These are phyloP conservation scores for Poeciliopsis paucimaculata DNA, from an alignment of 2,797 vertebrate genomes.

Conservation along the genomic window DNA sequence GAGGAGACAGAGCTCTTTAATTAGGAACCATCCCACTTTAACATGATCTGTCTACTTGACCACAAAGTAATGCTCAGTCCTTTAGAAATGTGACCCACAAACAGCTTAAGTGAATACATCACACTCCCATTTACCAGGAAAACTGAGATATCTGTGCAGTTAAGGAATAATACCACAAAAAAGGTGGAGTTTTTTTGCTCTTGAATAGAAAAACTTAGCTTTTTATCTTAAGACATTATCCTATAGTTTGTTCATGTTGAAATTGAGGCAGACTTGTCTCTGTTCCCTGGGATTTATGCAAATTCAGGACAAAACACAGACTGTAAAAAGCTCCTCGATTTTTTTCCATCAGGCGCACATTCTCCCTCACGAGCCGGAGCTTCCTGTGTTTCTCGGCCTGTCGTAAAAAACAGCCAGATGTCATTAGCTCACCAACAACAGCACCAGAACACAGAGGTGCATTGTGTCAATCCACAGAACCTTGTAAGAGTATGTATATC, in stretches of 20 bases:
- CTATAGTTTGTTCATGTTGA: constrained; percentile 17
- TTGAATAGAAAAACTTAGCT: constrained; percentile 27
- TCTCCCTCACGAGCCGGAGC: constrained; percentile 39
- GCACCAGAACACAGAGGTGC: constrained; percentile 72
- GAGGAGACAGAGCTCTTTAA: constrained; percentile 44
- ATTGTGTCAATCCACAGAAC: constrained; percentile 63
- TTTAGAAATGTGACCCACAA: constrained; percentile 17
- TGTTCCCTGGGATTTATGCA: constrained; percentile 38
- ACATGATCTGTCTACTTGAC: constrained; percentile 14
- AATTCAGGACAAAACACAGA: constrained; percentile 60
- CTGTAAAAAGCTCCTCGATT: constrained; percentile 61
- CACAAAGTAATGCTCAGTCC: constrained; percentile 17
- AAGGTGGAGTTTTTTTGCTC: constrained; percentile 10
- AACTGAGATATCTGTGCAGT: constrained; percentile 12
- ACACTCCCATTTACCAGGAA: constrained; percentile 14
- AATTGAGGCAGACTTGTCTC: constrained; percentile 42
- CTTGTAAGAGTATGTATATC: not conserved
- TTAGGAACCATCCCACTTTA: constrained; percentile 34
- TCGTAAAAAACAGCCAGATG: constrained; percentile 81
- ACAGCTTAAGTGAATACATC: constrained; percentile 26
- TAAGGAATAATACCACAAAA: not conserved
- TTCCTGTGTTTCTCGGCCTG: constrained; percentile 76
- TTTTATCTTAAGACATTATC: constrained; percentile 11
- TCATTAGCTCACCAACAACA: constrained; percentile 68
- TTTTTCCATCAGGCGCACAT: constrained; percentile 68